A percentile compares a stretch with the other conserved stretches of the same genome.
These are phyloP conservation scores for Anagrus nilaparvatae DNA, from an alignment of 1,140 invertebrate species.

Conservation along the genomic window DNA sequence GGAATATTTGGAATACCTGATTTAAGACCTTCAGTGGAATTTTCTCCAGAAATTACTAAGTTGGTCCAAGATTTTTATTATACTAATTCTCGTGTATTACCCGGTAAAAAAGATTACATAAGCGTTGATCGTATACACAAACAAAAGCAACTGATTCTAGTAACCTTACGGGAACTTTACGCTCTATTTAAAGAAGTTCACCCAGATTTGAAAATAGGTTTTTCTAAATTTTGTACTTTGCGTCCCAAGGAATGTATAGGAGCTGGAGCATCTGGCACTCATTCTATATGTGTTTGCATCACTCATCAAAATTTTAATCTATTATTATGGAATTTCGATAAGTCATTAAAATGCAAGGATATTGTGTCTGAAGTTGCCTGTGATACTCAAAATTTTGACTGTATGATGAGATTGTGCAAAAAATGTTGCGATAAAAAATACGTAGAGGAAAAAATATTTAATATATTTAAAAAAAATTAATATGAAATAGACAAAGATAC, in stretches of 20 bases:
- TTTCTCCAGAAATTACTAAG: neutral
- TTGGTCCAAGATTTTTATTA: neutral
- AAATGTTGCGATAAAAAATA: neutral
- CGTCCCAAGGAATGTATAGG: no score
- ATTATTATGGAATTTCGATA: no score
- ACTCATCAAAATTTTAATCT: no score
- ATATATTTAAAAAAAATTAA: neutral
- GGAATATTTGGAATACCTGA: neutral
- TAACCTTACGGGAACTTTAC: neutral
- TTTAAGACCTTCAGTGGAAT: neutral
- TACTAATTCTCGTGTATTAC: neutral
- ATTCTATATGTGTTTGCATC: neutral
- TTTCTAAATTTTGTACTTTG: no score
- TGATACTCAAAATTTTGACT: neutral
- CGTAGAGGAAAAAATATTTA: neutral
- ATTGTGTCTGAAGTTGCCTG: neutral
- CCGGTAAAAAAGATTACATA: neutral
- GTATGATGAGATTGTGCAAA: no score
- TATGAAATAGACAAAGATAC: conserved; percentile 1
- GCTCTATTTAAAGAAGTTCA: neutral
- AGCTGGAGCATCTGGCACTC: neutral
- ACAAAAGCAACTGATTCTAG: neutral
- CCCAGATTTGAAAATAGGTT: no score
- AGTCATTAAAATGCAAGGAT: neutral
- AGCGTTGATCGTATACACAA: neutral